Evolutionary conservation across 2,113 vertebrate species (phyloP).

Genomic region (Seriola rivoliana): DNA sequence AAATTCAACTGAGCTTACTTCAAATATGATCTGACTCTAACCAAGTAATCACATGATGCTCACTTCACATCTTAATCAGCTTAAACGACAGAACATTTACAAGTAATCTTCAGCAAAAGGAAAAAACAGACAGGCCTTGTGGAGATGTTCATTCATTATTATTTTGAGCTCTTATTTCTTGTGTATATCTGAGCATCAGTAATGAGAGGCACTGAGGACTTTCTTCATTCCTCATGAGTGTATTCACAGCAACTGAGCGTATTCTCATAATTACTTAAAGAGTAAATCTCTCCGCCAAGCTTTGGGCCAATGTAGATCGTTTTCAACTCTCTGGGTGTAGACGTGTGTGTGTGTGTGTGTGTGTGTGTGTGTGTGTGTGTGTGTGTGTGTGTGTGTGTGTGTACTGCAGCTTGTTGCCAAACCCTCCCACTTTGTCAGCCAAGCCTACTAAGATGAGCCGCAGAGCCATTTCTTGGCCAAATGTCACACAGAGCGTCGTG

Average conservation of each 20-base stretch:
- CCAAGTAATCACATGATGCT: no score
- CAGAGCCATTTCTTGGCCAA: conserved; percentile 50
- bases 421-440: conserved; percentile 40
- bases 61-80: no score
- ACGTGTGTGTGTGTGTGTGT: conserved; percentile 12
- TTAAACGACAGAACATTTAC: no score
- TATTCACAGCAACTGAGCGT: not conserved
- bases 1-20: not conserved
- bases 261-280: conserved; percentile 6
- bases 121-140: no score
- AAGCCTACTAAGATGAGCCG: conserved; percentile 24
- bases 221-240: not conserved
- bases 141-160: no score
- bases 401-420: conserved; percentile 34
- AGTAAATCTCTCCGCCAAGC: conserved; percentile 9
- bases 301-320: not conserved
- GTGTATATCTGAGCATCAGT: not conserved
- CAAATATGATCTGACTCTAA: no score
- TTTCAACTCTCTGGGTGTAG: conserved; percentile 13
- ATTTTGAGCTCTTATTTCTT: not conserved
- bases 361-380: conserved; percentile 42
- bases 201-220: not conserved
- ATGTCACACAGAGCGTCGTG: conserved; percentile 33
- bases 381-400: conserved; percentile 14
- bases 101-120: no score